Conservation (phyloP, 1,140 invertebrate genomes). For the Ericerus pela region DNA sequence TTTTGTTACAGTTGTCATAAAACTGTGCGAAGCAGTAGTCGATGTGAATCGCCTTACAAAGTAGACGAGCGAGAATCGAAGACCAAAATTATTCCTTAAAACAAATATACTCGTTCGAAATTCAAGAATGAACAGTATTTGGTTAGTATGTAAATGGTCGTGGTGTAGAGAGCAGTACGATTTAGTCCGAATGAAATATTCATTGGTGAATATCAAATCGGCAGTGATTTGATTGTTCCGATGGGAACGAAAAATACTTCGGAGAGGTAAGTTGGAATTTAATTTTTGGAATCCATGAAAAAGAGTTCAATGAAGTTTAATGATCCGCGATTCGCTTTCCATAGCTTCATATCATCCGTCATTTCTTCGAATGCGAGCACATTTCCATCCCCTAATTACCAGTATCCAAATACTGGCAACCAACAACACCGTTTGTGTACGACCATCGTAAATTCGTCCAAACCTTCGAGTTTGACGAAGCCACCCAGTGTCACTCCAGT, state of each 20-base stretch:
- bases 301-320: background rate
- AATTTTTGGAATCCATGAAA: background rate
- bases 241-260: slow-evolving; percentile 4
- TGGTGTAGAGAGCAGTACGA: too few relatives aligned
- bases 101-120: too few relatives aligned
- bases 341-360: slow-evolving; percentile 1
- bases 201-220: background rate
- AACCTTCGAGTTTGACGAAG: background rate
- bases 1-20: too few relatives aligned
- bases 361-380: background rate
- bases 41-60: too few relatives aligned
- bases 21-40: too few relatives aligned
- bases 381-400: background rate
- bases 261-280: background rate
- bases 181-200: background rate
- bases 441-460: background rate
- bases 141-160: too few relatives aligned
- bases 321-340: background rate
- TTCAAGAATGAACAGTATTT: too few relatives aligned
- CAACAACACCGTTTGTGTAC: background rate
- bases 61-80: too few relatives aligned
- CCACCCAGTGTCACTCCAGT: background rate
- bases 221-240: background rate
- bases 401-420: background rate
- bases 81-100: too few relatives aligned